These are phyloP conservation scores for Netta rufina DNA, from an alignment of 2,797 vertebrate species.

Conservation along the genomic window DNA sequence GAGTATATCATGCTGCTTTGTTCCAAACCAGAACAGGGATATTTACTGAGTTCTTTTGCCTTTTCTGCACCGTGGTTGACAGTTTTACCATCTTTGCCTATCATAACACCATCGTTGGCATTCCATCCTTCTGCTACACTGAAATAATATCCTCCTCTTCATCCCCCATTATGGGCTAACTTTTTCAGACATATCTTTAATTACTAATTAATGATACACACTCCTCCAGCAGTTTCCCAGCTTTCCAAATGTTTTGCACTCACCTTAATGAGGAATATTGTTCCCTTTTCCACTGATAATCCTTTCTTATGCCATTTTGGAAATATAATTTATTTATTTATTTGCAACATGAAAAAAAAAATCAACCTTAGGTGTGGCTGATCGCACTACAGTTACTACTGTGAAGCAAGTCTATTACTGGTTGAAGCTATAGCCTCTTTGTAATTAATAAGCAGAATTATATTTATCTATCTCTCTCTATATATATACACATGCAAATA, in stretches of 20 bases:
- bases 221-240: background rate
- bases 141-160: background rate
- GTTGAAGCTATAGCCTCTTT: background rate
- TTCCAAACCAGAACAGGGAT: conserved; percentile 18
- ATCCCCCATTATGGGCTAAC: background rate
- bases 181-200: background rate
- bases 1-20: background rate
- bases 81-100: background rate
- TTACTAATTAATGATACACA: background rate
- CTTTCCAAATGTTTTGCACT: background rate
- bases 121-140: background rate
- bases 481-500: background rate
- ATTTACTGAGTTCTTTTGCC: background rate
- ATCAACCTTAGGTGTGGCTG: background rate
- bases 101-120: background rate
- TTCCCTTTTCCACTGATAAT: background rate
- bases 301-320: background rate
- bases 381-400: background rate
- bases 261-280: background rate
- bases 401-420: background rate
- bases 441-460: background rate
- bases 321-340: background rate
- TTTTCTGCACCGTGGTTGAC: background rate
- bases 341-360: background rate
- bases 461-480: too few relatives aligned